A percentile compares a stretch with the other conserved stretches of the same genome.
phyloP scores from a whole-genome alignment of 23 tunicate species.

The Ascidia mentula region DNA sequence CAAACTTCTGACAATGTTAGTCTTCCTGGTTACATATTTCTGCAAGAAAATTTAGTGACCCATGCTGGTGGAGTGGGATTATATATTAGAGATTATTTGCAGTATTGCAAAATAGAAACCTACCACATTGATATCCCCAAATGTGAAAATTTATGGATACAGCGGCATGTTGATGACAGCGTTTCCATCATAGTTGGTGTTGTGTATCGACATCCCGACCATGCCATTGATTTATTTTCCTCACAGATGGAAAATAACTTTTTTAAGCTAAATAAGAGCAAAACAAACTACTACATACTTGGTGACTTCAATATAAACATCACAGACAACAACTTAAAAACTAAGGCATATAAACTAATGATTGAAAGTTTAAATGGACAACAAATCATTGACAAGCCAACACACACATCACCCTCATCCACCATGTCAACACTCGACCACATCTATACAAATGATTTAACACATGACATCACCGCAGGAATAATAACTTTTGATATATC shows the following conservation, averaged over 20 bases:
- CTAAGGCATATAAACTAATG: too few relatives aligned
- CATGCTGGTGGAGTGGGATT: slow-evolving; percentile 20
- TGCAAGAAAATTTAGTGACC: slow-evolving; percentile 2
- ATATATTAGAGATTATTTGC: slow-evolving; percentile 2
- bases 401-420: too few relatives aligned
- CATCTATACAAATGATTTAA: too few relatives aligned
- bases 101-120: background rate
- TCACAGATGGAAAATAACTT: background rate
- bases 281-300: background rate
- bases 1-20: background rate
- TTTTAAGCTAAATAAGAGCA: background rate
- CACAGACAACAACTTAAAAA: too few relatives aligned
- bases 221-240: background rate
- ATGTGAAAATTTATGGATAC: slow-evolving; percentile 1
- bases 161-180: background rate
- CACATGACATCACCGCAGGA: too few relatives aligned
- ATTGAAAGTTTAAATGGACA: too few relatives aligned
- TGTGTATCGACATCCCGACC: background rate
- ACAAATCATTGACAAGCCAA: too few relatives aligned
- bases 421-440: too few relatives aligned
- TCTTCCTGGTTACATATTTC: background rate
- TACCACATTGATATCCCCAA: background rate
- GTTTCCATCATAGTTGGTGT: background rate
- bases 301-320: background rate
- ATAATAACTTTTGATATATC: too few relatives aligned